A percentile compares a stretch with the other conserved stretches of the same genome.
Evolutionary conservation across 2,113 vertebrate genomes (phyloP).

Genomic region (Laticauda laticaudata): DNA sequence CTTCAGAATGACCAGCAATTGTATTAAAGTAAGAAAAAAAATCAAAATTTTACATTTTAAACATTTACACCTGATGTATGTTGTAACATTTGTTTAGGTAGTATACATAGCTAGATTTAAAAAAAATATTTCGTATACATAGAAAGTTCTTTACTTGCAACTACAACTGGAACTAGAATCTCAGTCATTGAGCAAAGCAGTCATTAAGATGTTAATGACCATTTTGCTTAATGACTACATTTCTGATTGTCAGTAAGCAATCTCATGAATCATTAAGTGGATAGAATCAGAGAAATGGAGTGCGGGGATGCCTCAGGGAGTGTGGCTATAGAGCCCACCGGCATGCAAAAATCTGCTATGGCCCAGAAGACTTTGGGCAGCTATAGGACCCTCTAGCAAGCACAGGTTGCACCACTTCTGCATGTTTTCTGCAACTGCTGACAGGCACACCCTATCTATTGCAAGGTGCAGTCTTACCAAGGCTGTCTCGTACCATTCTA

Average conservation of each 20-base stretch:
- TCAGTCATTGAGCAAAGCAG: neutral
- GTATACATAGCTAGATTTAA: neutral
- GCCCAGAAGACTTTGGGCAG: neutral
- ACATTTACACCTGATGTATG: neutral
- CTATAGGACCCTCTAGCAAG: neutral
- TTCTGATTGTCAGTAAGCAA: neutral
- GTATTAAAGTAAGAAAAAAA: neutral
- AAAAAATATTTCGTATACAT: neutral
- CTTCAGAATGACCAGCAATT: neutral
- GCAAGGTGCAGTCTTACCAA: neutral
- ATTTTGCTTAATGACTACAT: neutral
- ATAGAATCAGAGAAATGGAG: neutral
- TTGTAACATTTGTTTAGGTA: neutral
- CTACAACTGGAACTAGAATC: neutral
- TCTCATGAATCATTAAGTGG: neutral
- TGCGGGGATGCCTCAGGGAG: neutral
- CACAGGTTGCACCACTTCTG: neutral
- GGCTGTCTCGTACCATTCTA: neutral
- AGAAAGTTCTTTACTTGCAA: neutral
- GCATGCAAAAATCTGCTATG: neutral
- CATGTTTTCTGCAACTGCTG: neutral
- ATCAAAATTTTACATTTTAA: neutral
- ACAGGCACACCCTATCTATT: neutral
- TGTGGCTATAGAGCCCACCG: neutral
- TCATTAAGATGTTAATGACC: neutral